Base-by-base conservation (phyloP, 2,113 vertebrate genomes). In the Phrynosoma blainvillii region DNA sequence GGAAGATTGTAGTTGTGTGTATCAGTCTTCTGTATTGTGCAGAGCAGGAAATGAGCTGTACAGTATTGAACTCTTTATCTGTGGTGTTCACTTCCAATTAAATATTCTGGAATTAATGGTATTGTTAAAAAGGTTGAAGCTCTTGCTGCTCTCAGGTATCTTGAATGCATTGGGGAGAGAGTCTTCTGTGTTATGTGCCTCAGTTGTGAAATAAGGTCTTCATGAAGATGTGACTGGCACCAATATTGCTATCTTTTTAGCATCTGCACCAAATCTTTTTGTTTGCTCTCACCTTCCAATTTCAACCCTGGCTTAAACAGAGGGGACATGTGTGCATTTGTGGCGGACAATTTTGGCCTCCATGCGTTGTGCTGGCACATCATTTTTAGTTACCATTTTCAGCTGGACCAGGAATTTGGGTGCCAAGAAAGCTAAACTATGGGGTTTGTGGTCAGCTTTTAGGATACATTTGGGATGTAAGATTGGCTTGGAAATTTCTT, bases 1-100 rank as follows among this genome's bases (percentile, higher is more conserved):
- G 20, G 42, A 82, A 21, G 40, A 52, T 40, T 87, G 42, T 42
- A 77, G 62, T 27, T 83, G n/a, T 77, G 40, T 77, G 73, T 30
- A 77, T 59, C 21, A 40, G 70, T 62, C 1, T 23, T 77, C 13
- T 18, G 71, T 40, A 81, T 30, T 87, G 32, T 71, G 52, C 80
- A 70, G 40, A 88, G 27, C 40, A 40, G 42, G 62, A 82, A 65
- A n/a, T 84, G n/a, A 88, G 54, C 68, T 27, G 65, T 76, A 75
- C 23, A 54, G n/a, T 82, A 54, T 27, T 82, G 79, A 76, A 85
- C n/a, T 73, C 23, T 77, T 20, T 78, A 83, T 75, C 71, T n/a
- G 27, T 75, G 40, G 11, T 52, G n/a, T 27, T 54, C 30, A 71
- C 8, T 68, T 83, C 62, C 23, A 42, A 30, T 76, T 76, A 16